Evolutionary conservation across 2,113 vertebrate genomes (phyloP).

Genomic region (Bungarus multicinctus): DNA sequence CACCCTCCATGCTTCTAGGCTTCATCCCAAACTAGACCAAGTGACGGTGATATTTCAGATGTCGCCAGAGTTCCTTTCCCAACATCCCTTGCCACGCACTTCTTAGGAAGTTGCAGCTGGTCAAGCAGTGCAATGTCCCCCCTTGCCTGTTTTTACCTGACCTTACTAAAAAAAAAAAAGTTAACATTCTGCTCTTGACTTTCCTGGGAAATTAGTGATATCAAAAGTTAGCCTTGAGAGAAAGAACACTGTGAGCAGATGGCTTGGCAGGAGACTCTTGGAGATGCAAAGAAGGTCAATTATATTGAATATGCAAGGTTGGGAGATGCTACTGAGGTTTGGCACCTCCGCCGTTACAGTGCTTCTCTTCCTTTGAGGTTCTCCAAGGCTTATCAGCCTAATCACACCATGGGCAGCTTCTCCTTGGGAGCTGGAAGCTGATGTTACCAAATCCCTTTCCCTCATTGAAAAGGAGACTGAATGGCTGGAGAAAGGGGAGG

Average conservation of each 20-base stretch:
- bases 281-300: neutral
- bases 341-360: neutral
- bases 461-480: neutral
- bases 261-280: neutral
- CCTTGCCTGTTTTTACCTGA: neutral
- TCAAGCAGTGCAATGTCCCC: neutral
- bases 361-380: neutral
- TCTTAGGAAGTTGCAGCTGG: neutral
- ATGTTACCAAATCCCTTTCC: too few relatives aligned
- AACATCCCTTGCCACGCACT: neutral
- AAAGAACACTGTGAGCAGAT: neutral
- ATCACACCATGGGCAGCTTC: neutral
- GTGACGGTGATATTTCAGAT: neutral
- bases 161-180: neutral
- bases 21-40: neutral
- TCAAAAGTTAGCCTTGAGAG: neutral
- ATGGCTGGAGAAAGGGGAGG: neutral
- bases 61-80: neutral
- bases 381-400: neutral
- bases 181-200: neutral
- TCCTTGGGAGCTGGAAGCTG: too few relatives aligned
- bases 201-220: neutral
- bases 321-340: neutral
- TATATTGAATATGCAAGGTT: too few relatives aligned
- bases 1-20: neutral